Base-by-base conservation (phyloP, 1,140 invertebrate species). In the Mylabris phalerata region DNA sequence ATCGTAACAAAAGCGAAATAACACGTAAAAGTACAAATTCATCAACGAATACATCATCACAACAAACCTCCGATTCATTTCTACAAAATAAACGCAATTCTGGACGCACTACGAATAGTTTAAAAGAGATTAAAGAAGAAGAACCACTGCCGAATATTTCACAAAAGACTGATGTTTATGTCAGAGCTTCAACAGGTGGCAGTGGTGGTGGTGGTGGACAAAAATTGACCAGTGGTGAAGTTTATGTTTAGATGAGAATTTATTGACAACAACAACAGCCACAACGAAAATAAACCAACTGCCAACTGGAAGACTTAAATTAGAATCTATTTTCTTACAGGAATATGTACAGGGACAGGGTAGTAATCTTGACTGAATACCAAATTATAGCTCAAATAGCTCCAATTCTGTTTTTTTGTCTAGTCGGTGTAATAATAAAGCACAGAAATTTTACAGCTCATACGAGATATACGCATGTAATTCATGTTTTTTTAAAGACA, bases 1-100 rank as follows among this genome's bases (percentile, higher is more conserved):
- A 42, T 42, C 9, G 11, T 1, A 10, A 57, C 26, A 70, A 64
- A 49, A 65, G 56, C 9, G 67, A 69, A 56, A 71, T 71, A 19
- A 66, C 66, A 32, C 61, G 72, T 19, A 74, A 73, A 55, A 72
- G 67, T 49, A 73, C 72, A 0, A 73, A 68, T 49, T 71, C 69
- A 0, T 68, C 68, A 9, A 72, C 71, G 3, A 67, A 71, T 24
- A 69, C 68, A 9, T 71, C 70, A 6, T 71, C 66, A 10, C 71
- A 73, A 46, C 69, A 67, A 44, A 72, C 71, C 2, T 73, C 72
- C 4, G 73, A 74, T 10, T 67, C 64, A 6, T 66, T 70, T 24
- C 61, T 69, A 42, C 69, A 59, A 41, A 71, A 63, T 49, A 63
- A 67, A 42, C 64, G 57, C 54, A 56, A 61, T 55, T 61, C 59